Conservation (phyloP, 2,113 vertebrate species). For the Plotosus lineatus region DNA sequence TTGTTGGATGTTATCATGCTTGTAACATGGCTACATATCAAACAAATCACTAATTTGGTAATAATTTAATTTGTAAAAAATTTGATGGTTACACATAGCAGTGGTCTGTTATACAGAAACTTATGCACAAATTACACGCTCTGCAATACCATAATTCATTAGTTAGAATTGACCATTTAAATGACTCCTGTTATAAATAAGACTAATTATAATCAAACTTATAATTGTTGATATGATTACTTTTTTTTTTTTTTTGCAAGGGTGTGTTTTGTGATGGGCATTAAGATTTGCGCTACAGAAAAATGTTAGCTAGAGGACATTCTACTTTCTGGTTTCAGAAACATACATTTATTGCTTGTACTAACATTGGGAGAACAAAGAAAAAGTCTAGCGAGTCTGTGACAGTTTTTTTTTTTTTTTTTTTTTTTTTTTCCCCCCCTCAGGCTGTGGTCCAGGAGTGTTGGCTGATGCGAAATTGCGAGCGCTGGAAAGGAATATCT, state of each 20-base stretch:
- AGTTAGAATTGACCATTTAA: too few species aligned
- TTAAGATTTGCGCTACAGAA: background rate
- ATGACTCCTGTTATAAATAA: too few species aligned
- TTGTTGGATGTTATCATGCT: too few species aligned
- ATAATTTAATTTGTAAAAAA: too few species aligned
- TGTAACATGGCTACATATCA: too few species aligned
- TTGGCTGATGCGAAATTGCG: constrained; percentile 91
- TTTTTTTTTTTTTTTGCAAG: background rate
- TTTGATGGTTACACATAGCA: too few species aligned
- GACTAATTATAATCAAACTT: background rate
- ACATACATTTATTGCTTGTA: background rate
- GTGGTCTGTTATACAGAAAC: too few species aligned
- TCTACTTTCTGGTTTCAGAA: background rate
- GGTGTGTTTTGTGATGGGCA: background rate
- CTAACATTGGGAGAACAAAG: too few species aligned
- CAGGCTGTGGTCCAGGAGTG: constrained; percentile 86
- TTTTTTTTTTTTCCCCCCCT: background rate
- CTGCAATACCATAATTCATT: too few species aligned
- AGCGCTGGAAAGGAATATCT: constrained; percentile 87
- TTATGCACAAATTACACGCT: too few species aligned
- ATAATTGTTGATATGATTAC: background rate
- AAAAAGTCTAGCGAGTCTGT: too few species aligned
- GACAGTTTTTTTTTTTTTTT: background rate
- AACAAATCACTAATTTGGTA: too few species aligned
- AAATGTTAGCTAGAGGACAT: background rate